Evolutionary conservation across 2,797 vertebrate genomes (phyloP).

Genomic region (Erpetoichthys calabaricus): DNA sequence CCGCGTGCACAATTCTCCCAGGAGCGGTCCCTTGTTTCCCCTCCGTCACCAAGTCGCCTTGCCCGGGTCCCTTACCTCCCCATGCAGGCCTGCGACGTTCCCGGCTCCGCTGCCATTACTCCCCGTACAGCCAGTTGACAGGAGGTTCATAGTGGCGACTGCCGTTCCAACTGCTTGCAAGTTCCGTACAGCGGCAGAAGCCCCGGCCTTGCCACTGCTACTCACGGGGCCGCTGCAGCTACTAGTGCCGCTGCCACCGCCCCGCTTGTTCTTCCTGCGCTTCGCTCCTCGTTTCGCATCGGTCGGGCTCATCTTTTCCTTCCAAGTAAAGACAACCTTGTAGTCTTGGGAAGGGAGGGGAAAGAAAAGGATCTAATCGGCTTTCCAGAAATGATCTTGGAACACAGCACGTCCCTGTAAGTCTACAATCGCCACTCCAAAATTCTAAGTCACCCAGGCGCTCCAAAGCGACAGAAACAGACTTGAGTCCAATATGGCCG

Average conservation of each 20-base stretch:
- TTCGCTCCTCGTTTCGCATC: slow-evolving; percentile 93
- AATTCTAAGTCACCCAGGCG: slow-evolving; percentile 38
- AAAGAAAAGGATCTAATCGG: slow-evolving; percentile 24
- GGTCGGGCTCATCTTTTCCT: slow-evolving; percentile 77
- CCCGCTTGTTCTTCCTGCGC: slow-evolving; percentile 95
- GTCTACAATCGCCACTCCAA: slow-evolving; percentile 32
- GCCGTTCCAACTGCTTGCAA: slow-evolving; percentile 42
- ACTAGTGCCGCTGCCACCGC: slow-evolving; percentile 66
- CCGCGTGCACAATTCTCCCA: too few relatives aligned
- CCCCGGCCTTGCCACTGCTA: slow-evolving; percentile 57
- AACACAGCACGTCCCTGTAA: slow-evolving; percentile 26
- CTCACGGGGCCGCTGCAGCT: slow-evolving; percentile 52
- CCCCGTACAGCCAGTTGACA: slow-evolving; percentile 40
- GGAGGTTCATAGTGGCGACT: slow-evolving; percentile 49
- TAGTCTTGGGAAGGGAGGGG: slow-evolving; percentile 39
- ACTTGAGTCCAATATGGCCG: slow-evolving; percentile 97
- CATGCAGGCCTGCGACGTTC: slow-evolving; percentile 41
- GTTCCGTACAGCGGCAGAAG: slow-evolving; percentile 53
- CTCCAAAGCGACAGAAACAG: slow-evolving; percentile 58
- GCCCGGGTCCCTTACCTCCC: slow-evolving; percentile 47
- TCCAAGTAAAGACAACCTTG: slow-evolving; percentile 43
- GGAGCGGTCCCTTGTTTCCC: neutral
- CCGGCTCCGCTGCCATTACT: slow-evolving; percentile 28
- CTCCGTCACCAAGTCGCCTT: slow-evolving; percentile 4
- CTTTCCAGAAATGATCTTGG: slow-evolving; percentile 25